These are phyloP conservation scores for Ptychadena robeensis DNA, from an alignment of 2,797 vertebrate genomes.

Conservation along the genomic window DNA sequence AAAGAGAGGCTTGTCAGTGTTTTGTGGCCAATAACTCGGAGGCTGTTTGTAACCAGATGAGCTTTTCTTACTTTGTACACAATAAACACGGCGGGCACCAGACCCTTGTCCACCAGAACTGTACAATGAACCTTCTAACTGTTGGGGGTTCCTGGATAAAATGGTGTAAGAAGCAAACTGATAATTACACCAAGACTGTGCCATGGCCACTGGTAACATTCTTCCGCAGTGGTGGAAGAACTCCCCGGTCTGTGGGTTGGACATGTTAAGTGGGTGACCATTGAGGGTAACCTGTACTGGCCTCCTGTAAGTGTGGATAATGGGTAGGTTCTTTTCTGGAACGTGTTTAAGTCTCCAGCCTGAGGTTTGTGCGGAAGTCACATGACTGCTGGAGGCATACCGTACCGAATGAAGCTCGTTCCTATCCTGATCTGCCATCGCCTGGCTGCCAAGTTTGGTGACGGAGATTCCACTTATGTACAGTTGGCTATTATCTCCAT, in stretches of 20 bases:
- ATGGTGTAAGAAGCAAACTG: neutral
- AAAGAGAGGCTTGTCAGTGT: neutral
- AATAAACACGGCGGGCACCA: neutral
- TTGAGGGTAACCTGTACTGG: slow-evolving; percentile 13
- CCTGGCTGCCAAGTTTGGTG: neutral
- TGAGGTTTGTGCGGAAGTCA: neutral
- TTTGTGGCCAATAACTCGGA: neutral
- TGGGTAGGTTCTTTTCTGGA: neutral
- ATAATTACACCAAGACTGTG: slow-evolving; percentile 23
- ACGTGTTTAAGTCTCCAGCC: slow-evolving; percentile 7
- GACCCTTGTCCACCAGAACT: no score
- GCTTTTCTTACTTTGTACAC: neutral
- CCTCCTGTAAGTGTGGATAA: slow-evolving; percentile 4
- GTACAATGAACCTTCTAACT: neutral
- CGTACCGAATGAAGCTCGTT: neutral
- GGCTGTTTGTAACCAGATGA: neutral
- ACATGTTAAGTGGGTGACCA: neutral
- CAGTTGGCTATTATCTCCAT: neutral
- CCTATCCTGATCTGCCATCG: neutral
- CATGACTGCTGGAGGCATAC: neutral
- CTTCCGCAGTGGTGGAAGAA: slow-evolving; percentile 4
- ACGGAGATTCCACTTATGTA: slow-evolving; percentile 18
- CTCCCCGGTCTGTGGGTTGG: neutral
- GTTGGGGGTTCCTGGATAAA: slow-evolving; percentile 2
- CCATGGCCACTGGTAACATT: neutral